These are phyloP conservation scores for Ceratothoa steindachneri DNA, from an alignment of 2,888 invertebrate genomes.

Conservation along the genomic window DNA sequence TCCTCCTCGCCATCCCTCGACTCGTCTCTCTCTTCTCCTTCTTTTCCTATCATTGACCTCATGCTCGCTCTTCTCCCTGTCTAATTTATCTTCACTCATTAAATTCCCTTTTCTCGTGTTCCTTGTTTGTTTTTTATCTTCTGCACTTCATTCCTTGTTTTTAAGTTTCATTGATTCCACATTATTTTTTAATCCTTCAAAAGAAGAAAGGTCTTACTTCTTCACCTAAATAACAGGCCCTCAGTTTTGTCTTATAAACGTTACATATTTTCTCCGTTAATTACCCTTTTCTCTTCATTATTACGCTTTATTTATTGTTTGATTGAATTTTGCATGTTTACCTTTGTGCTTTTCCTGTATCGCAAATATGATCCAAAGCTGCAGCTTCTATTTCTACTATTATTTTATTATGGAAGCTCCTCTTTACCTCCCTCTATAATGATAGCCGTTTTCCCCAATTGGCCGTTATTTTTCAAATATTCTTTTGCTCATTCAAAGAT, in stretches of 20 bases:
- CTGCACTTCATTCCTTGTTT: neutral
- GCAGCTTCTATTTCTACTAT: too few species aligned
- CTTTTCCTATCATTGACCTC: conserved; percentile 46
- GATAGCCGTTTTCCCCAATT: too few species aligned
- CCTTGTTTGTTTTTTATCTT: neutral
- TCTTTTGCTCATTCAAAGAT: too few species aligned
- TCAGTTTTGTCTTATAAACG: neutral
- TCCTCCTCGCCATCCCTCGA: conserved; percentile 33
- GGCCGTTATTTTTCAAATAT: too few species aligned
- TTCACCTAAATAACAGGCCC: neutral
- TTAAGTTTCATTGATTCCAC: neutral
- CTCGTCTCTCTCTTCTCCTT: conserved; percentile 38
- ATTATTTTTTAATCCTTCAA: too few species aligned
- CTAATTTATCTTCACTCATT: conserved; percentile 7
- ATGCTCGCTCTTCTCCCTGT: conserved; percentile 47
- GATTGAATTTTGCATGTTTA: too few species aligned
- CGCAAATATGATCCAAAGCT: too few species aligned
- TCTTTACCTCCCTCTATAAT: too few species aligned
- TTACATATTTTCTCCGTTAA: neutral
- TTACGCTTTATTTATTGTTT: too few species aligned
- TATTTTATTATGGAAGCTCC: too few species aligned
- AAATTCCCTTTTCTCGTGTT: neutral
- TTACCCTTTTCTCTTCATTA: too few species aligned
- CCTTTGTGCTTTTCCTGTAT: too few species aligned
- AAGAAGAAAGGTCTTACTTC: neutral